A percentile compares a stretch with the other conserved stretches of the same genome.
These are phyloP conservation scores for Sylvietta virens DNA, from an alignment of 2,113 vertebrate genomes.

Conservation along the genomic window DNA sequence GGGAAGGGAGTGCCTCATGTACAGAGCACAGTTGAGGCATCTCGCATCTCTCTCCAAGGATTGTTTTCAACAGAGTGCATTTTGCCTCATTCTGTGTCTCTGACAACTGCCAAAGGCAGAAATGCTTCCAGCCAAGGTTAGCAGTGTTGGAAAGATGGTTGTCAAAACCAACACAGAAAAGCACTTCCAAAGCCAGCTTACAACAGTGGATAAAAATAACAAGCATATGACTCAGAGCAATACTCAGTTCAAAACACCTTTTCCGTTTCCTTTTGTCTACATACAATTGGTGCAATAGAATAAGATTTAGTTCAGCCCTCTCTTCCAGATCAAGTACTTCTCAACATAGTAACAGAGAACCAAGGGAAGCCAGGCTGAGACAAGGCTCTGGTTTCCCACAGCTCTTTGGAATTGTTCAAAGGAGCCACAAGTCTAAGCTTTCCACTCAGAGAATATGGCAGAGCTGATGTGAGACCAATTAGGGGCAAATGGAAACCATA, in stretches of 20 bases:
- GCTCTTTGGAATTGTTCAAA: neutral
- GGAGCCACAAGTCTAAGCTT: constrained; percentile 7
- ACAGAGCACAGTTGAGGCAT: neutral
- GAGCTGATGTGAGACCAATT: constrained; percentile 47
- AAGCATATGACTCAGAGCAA: constrained; percentile 10
- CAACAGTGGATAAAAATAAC: constrained; percentile 24
- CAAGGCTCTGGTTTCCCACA: neutral
- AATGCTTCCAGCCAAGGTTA: constrained; percentile 1
- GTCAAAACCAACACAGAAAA: constrained; percentile 41
- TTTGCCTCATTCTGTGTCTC: neutral
- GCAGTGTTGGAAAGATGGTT: neutral
- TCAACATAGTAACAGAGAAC: neutral
- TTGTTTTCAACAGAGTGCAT: neutral
- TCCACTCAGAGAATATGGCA: constrained; percentile 24
- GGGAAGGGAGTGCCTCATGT: neutral
- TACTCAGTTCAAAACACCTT: neutral
- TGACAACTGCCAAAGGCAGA: constrained; percentile 1
- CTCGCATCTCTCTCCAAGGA: neutral
- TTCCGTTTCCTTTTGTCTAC: neutral
- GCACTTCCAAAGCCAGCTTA: constrained; percentile 8
- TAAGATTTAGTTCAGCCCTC: neutral
- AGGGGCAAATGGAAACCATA: constrained; percentile 61
- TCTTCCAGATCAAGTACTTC: neutral
- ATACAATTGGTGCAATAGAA: neutral
- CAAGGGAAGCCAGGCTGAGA: neutral